Evolutionary conservation across 1,140 invertebrate species (phyloP), one percentile per base, ranked within the genome.

Genomic region (Babylonia areolata): DNA sequence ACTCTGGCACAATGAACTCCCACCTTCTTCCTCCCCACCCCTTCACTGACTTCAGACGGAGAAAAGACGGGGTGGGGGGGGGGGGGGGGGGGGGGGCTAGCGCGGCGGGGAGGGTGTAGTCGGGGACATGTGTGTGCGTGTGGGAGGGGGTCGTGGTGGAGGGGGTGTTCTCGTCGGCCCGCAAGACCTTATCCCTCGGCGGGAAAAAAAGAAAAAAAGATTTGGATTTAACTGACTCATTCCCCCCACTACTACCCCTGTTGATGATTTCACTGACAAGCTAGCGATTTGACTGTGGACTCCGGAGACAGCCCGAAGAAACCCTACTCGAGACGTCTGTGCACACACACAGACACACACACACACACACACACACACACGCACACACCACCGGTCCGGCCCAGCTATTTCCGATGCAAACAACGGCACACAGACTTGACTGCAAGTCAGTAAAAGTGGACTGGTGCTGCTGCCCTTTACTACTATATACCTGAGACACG

Each of bases 251-350:
- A 35, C 31, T 37, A 20, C 75, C 73, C 2, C 37, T 40, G 75
- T 77, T 77, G 40, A 77, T 77, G 75, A 77, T 77, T 77, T 77
- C 33, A 77, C 75, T 77, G 75, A 73, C 71, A 31, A 31, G 31
- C n/a, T n/a, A 28, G 71, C 35, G 71, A 73, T 31, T 64, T 64
- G 58, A 23, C 28, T 23, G 28, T 73, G 71, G n/a, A 73, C 31
- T 35, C 12, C 6, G 20, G 75, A 77, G 33, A 73, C 20, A 73
- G 75, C 37, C 35, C 17, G 23, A 23, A 28, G 37, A 5, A 73
- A 73, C 33, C 20, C 75, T 37, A 77, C 75, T 77, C 75, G 75
- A 77, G 75, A 77, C 75, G 75, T 77, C 75, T 77, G 75, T 3
- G 23, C 75, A 77, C 33, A 77, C 75, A 37, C 71, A 64, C 58